Base-by-base conservation (phyloP, 2,113 vertebrate genomes). In the Vulpes vulpes region DNA sequence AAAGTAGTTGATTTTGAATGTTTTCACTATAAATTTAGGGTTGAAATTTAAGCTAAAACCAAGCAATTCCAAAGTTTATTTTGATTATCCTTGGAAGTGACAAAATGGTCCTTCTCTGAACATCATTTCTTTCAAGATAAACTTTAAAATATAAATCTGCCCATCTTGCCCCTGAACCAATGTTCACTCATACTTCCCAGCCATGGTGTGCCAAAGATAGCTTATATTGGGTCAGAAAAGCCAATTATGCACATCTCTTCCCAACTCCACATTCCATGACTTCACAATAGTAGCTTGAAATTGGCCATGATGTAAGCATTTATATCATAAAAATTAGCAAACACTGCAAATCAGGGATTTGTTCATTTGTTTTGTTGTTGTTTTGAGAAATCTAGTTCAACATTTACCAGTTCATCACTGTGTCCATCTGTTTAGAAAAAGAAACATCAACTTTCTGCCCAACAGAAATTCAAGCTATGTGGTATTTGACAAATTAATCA, bases 11-110 rank as follows among this genome's bases (percentile, higher is more conserved):
- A 23, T 71, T 86, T 95, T 81, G 78, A 10, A 0, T 0, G 80
- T 84, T 64, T 84, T 90, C 32, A 82, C 27, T 38, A 15, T 43
- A 93, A 96, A 95, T 60, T 69, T 38, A 20, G 27, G 15, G n/a
- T 12, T 88, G 22, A 89, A 86, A 96, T 65, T 96, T 53, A 60
- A 92, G n/a, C 11, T 89, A 43, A 94, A 67, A 78, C 35, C 83
- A 55, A 91, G 30, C 8, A 17, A 85, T 81, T 38, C 30, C 38
- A 62, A 49, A 84, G 57, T 9, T 69, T 88, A 23, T 49, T 93
- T 96, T 67, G 23, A 62, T 94, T 73, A 43, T 64, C 20, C 55
- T 76, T 74, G 1, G 82, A 86, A 80, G 53, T 57, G 16, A 89
- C 15, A 51, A 89, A 91, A 93, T 92, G 51, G 25, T 69, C 43